These are phyloP conservation scores for Acinonyx jubatus DNA, from an alignment of 2,113 vertebrate species.

Conservation along the genomic window DNA sequence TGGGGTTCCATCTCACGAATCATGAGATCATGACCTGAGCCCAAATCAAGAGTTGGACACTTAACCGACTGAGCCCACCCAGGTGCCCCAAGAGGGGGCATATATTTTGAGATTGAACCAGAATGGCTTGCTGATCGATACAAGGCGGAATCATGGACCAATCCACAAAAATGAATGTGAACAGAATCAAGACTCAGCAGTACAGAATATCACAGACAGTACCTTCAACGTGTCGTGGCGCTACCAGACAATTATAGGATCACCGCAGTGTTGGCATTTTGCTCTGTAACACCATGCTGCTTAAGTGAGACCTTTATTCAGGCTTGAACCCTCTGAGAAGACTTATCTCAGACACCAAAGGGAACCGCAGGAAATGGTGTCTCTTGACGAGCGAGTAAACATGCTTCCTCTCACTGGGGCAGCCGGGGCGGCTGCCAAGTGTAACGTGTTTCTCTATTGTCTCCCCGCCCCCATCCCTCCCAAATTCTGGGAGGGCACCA, in stretches of 20 bases:
- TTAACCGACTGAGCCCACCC: not conserved
- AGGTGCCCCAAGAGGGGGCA: not conserved
- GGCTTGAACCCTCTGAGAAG: not conserved
- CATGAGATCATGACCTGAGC: not conserved
- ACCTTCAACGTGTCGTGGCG: not conserved
- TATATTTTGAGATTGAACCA: not conserved
- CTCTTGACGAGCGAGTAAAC: not conserved
- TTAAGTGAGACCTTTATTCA: conserved; percentile 24
- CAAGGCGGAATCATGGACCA: not conserved
- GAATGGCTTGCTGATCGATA: not conserved
- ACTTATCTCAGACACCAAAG: conserved; percentile 45
- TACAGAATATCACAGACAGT: not conserved
- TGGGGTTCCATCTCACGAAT: not conserved
- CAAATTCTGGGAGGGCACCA: not conserved
- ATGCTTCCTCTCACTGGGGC: not conserved
- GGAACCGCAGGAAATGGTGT: conserved; percentile 39
- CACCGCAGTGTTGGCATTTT: not conserved
- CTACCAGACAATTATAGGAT: not conserved
- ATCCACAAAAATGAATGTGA: not conserved
- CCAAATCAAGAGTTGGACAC: not conserved
- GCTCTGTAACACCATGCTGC: not conserved
- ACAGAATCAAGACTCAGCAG: not conserved
- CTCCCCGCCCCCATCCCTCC: not conserved
- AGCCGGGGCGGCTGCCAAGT: not conserved
- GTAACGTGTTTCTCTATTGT: not conserved